phyloP scores from a whole-genome alignment of 2,888 invertebrate species.

The Thera britannica region DNA sequence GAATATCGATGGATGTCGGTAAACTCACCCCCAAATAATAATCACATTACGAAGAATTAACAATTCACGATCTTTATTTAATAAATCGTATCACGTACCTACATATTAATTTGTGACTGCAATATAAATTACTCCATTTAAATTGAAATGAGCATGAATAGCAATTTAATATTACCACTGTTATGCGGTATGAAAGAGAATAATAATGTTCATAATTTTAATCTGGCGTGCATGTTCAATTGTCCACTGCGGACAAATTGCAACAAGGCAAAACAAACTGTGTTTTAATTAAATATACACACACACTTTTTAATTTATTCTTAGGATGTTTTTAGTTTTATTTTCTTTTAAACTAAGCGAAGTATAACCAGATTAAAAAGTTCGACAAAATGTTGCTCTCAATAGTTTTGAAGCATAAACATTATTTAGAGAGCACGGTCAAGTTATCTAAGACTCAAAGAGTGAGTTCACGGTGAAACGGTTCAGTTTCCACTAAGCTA shows the following conservation, averaged over 20 bases:
- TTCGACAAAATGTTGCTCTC: not conserved
- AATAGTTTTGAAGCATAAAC: slow-evolving; percentile 1
- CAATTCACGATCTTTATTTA: slow-evolving; percentile 36
- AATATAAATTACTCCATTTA: slow-evolving; percentile 48
- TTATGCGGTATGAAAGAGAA: slow-evolving; percentile 45
- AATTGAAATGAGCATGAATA: slow-evolving; percentile 48
- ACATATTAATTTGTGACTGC: slow-evolving; percentile 45
- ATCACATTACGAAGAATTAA: slow-evolving; percentile 38
- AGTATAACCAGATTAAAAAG: slow-evolving; percentile 9
- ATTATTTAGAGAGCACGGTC: slow-evolving; percentile 10
- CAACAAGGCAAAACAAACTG: slow-evolving; percentile 31
- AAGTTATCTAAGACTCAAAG: slow-evolving; percentile 25
- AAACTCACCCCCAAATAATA: slow-evolving; percentile 47
- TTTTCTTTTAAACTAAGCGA: slow-evolving; percentile 3
- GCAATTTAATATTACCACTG: slow-evolving; percentile 48
- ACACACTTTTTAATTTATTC: slow-evolving; percentile 16
- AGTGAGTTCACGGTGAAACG: slow-evolving; percentile 25
- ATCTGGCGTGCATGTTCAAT: slow-evolving; percentile 35
- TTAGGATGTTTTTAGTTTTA: slow-evolving; percentile 12
- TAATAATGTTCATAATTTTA: slow-evolving; percentile 44
- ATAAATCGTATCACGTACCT: slow-evolving; percentile 38
- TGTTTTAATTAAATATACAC: slow-evolving; percentile 26
- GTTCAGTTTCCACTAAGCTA: slow-evolving; percentile 68
- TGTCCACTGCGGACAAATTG: slow-evolving; percentile 41
- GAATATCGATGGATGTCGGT: slow-evolving; percentile 65